Evolutionary conservation across 2,888 invertebrate species (phyloP), one percentile per base, ranked within the genome.

Genomic region (Ophion ellenae): DNA sequence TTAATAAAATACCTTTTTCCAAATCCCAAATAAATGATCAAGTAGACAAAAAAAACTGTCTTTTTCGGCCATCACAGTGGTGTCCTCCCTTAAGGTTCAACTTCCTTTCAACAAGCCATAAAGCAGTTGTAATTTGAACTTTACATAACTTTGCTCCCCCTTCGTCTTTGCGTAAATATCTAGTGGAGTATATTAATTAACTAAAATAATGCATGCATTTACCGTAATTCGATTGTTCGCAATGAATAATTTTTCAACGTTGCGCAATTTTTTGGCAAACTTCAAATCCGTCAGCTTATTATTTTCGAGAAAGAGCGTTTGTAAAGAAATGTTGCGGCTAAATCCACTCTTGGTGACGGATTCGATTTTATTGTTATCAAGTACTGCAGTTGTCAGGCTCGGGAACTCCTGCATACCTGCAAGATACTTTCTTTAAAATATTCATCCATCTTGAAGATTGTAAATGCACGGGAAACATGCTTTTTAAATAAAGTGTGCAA

Each of bases 281-380:
- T 40, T 36, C 40, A 90, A 79, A 32, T 84, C 69, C 24, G 87
- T 85, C 81, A 90, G 85, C 69, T 85, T 81, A 83, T 90, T 90
- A 73, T 89, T 89, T 71, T 90, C 90, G 11, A 90, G 75, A 17
- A 90, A 89, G 28, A 90, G 32, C n/a, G 80, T 75, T n/a, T 70
- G 81, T 11, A 90, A 57, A 59, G 83, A 87, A 74, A 78, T 70
- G 36, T 86, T 82, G 4, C 28, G n/a, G 36, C 71, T 61, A 63
- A 90, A 90, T 57, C 84, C 71, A 47, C 87, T 74, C 40, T 61
- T 63, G 7, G 66, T 63, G 57, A 90, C 59, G 32, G 45, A 74
- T 78, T 86, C 75, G 64, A 90, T 88, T 79, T 88, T 83, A 36
- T 90, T 90, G n/a, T 86, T 66, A 86, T 90, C 90, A 75, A 90